Conservation (phyloP, 2,113 vertebrate species). For the Brachyistius frenatus region DNA sequence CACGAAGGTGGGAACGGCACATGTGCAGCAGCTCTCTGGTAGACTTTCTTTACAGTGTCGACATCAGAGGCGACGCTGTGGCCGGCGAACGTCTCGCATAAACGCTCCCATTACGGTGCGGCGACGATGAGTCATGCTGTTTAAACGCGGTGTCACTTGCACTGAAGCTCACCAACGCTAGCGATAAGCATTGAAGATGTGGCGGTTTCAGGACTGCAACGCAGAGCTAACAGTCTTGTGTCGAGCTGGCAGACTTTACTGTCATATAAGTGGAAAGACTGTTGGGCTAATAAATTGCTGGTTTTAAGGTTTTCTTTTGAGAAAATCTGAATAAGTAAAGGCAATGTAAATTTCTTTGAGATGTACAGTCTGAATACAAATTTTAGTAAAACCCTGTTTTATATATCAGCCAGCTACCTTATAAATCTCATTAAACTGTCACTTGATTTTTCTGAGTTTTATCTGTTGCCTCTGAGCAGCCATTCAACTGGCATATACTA, state of each 20-base stretch:
- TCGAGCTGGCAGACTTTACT: slow-evolving; percentile 34
- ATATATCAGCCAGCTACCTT: slow-evolving; percentile 34
- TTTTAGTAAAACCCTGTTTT: slow-evolving; percentile 34
- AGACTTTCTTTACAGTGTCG: slow-evolving; percentile 6
- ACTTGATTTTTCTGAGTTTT: slow-evolving; percentile 62
- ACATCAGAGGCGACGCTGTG: slow-evolving; percentile 8
- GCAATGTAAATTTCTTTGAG: slow-evolving; percentile 15
- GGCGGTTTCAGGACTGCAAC: slow-evolving; percentile 21
- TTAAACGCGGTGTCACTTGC: slow-evolving; percentile 49
- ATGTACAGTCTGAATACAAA: slow-evolving; percentile 13
- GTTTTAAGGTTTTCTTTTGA: slow-evolving; percentile 13
- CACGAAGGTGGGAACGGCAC: neutral
- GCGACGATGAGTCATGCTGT: slow-evolving; percentile 51
- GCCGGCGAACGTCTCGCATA: slow-evolving; percentile 3
- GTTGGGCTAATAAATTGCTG: slow-evolving; percentile 23
- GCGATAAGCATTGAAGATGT: slow-evolving; percentile 55
- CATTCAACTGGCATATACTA: slow-evolving; percentile 8
- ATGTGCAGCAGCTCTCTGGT: neutral
- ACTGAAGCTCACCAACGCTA: slow-evolving; percentile 50
- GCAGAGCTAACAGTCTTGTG: neutral
- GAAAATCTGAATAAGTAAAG: slow-evolving; percentile 12
- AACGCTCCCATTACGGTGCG: slow-evolving; percentile 34
- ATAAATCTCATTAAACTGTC: slow-evolving; percentile 64
- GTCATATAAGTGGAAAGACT: slow-evolving; percentile 12
- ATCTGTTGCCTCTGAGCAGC: slow-evolving; percentile 34